A percentile compares a stretch with the other conserved stretches of the same genome.
Conservation (phyloP, 2,113 vertebrate genomes). For the Apeltes quadracus region DNA sequence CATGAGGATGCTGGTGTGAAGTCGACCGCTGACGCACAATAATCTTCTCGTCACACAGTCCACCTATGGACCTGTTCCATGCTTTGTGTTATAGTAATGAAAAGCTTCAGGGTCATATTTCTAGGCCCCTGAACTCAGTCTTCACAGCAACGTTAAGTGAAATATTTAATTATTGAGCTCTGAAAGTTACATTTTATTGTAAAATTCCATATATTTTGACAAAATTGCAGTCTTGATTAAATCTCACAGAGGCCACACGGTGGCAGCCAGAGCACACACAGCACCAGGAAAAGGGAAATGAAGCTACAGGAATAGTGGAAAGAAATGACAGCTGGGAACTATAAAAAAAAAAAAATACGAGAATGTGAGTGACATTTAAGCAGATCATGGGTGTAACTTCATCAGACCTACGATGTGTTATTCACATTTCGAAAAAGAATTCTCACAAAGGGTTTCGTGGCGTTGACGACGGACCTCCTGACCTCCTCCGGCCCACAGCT, state of each 20-base stretch:
- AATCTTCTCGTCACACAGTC: background rate
- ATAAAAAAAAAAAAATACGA: background rate
- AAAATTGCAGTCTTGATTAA: no score
- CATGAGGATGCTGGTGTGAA: conserved; percentile 13
- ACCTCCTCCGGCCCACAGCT: conserved; percentile 21
- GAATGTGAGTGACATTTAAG: background rate
- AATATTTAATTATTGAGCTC: background rate
- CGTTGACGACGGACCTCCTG: background rate
- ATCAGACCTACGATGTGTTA: background rate
- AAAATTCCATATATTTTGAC: background rate
- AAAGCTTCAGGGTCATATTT: background rate
- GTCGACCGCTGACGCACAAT: background rate
- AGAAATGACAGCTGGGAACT: background rate
- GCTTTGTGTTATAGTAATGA: background rate
- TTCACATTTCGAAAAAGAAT: background rate
- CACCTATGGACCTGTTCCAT: background rate
- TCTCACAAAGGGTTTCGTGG: background rate
- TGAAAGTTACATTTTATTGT: background rate
- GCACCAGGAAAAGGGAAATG: background rate
- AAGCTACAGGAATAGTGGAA: background rate
- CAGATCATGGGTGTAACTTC: background rate
- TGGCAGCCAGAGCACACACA: conserved; percentile 14
- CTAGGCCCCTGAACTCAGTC: background rate
- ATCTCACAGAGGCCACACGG: no score
- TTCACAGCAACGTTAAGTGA: background rate